Conservation (phyloP, 2,113 vertebrate species). For the Pedionomus torquatus region DNA sequence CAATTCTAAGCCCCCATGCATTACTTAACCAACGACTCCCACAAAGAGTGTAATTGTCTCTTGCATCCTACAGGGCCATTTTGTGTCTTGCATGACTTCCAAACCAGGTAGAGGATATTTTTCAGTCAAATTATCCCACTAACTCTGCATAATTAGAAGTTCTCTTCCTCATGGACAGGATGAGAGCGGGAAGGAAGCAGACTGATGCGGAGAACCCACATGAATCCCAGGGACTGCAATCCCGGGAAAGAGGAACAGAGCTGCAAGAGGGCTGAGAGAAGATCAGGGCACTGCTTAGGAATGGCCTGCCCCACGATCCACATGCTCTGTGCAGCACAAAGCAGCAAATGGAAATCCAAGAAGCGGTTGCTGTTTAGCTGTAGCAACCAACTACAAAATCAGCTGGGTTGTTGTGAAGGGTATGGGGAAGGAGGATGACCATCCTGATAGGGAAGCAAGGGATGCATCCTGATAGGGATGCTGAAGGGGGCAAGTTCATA, state of each 20-base stretch:
- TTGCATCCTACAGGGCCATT: background rate
- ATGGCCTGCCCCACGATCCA: background rate
- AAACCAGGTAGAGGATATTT: background rate
- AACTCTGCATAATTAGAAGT: background rate
- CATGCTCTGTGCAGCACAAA: background rate
- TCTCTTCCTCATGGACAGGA: rapidly evolving
- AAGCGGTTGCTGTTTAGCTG: background rate
- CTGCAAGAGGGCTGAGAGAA: background rate
- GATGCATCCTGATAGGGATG: too few relatives aligned
- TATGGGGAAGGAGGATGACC: background rate
- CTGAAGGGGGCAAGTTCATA: background rate
- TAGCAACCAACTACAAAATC: background rate
- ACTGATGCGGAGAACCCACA: background rate
- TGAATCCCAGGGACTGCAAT: background rate
- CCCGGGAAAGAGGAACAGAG: background rate
- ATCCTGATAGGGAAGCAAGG: too few relatives aligned
- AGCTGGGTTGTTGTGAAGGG: background rate
- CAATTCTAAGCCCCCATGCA: background rate
- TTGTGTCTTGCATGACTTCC: background rate
- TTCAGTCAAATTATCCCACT: background rate
- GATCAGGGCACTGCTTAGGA: background rate
- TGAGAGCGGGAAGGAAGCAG: background rate
- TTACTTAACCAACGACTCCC: background rate
- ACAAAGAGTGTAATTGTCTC: background rate
- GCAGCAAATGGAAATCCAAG: background rate